Base-by-base conservation (phyloP, 2,888 invertebrate species). In the Cactoblastis cactorum region DNA sequence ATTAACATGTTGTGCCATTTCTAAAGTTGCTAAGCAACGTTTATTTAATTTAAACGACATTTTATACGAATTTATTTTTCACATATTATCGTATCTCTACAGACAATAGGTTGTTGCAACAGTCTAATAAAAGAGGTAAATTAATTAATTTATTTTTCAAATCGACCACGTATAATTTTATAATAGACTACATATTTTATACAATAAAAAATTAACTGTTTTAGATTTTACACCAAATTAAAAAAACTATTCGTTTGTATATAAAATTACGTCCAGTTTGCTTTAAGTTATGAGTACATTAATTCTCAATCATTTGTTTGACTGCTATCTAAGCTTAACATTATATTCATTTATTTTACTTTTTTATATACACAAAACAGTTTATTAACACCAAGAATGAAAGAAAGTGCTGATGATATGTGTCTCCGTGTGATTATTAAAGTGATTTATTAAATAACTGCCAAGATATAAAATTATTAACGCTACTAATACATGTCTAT, bases 381-480 rank as follows among this genome's bases (percentile, higher is more conserved):
- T 65, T 75, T 72, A 74, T 65, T 80, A 80, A 87, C 85, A 87
- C 71, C 83, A 75, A 88, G 80, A 86, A 79, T 84, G 80, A 83
- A 75, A 82, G 74, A 77, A 72, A 75, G 88, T 88, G 87, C 86
- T 55, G 71, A 83, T 87, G 88, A 89, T 89, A 89, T 89, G 87
- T 85, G 76, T 80, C 61, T 80, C 83, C 83, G 83, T 43, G 82
- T 84, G 83, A 81, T 69, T 72, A 55, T 58, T n/a, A n/a, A n/a
- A 61, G 55, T 49, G 39, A 49, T 55, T 53, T 56, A 54, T 50
- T 53, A 54, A 59, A 58, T 65, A 67, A 66, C 59, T 61, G 64
- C 68, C 63, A 65, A 80, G 69, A 80, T 85, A 84, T 78, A 83
- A 84, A 83, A 83, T 74, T 75, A 72, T 75, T 80, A 80, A 78